A percentile compares a stretch with the other conserved stretches of the same genome.
phyloP scores from a whole-genome alignment of 1,140 invertebrate species.

The Propsilocerus akamusi region DNA sequence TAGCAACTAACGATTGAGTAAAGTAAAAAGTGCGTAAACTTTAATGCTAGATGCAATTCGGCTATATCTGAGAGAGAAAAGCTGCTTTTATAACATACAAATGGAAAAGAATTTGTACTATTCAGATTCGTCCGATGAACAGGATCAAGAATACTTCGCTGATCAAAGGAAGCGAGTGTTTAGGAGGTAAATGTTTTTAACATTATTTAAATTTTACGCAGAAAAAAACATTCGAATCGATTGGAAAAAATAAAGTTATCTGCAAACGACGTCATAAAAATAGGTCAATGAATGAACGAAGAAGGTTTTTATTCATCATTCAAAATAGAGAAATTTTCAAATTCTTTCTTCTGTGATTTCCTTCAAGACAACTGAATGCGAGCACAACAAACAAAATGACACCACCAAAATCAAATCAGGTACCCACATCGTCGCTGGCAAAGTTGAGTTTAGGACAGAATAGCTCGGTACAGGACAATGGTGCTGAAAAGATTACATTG shows the following conservation, averaged over 20 bases:
- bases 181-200: neutral
- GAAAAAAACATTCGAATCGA: too few relatives aligned
- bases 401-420: neutral
- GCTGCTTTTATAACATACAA: neutral
- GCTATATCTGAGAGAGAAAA: neutral
- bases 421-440: neutral
- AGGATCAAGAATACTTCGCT: neutral
- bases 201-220: neutral
- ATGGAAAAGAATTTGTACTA: neutral
- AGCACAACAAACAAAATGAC: neutral
- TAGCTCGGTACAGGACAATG: neutral
- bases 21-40: too few relatives aligned
- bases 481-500: slow-evolving; percentile 56
- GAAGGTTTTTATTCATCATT: too few relatives aligned
- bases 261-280: neutral
- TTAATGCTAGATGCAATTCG: neutral
- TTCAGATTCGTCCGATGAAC: neutral
- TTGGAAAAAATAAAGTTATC: too few relatives aligned
- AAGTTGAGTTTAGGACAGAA: neutral
- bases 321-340: too few relatives aligned
- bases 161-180: neutral
- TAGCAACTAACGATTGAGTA: too few relatives aligned
- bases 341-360: neutral
- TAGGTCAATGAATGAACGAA: too few relatives aligned
- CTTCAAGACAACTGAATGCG: neutral